These are phyloP conservation scores for Bos taurus DNA, from an alignment of 2,113 vertebrate genomes.

Conservation along the genomic window ARS-UCD2.0 NC_037354.1:15716501-15717000, in stretches of 20 bases:
- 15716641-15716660: not conserved
- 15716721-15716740: not conserved
- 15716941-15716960: not conserved
- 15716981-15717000: not conserved
- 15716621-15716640: not conserved
- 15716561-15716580: not conserved
- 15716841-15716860: not conserved
- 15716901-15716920: not conserved
- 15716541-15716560: not conserved
- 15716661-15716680: not conserved
- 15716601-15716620: not conserved
- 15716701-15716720: not conserved
- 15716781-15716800: not conserved
- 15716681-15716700: not conserved
- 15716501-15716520: not conserved
- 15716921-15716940: not conserved
- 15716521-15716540: not conserved
- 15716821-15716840: not conserved
- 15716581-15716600: not conserved
- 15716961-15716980: not conserved
- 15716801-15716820: not conserved
- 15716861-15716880: not conserved
- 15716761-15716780: not conserved
- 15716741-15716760: not conserved
- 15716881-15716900: not conserved